Evolutionary conservation across 23 tunicate species (phyloP), one percentile per base, ranked within the genome.

Genomic region (Aplidium turbinatum): DNA sequence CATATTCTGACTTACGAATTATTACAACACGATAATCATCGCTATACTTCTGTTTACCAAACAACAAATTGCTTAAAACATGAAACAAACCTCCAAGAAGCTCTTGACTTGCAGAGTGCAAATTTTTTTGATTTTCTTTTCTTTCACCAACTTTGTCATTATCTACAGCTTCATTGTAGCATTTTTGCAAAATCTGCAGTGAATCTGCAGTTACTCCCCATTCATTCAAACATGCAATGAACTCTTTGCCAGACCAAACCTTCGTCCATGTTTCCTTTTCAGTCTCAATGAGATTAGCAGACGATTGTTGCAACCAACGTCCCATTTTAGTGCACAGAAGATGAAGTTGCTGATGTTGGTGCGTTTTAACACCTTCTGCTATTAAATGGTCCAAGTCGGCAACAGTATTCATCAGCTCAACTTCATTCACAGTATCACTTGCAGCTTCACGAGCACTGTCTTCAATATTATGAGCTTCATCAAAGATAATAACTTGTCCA

Each of bases 401-500:
- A 0, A 87, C 64, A 20, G 91, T 78, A 68, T 73, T 84, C 21
- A 75, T 63, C 20, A 91, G 58, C 2, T 82, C 78, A 18, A 29
- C 27, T 58, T 91, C 91, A 66, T 16, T 65, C 38, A 84, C 36
- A 1, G 91, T 73, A 45, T 60, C 79, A 52, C 97, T 84, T 36
- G 93, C 91, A 33, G 97, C 86, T 56, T 79, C 82, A 4, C 97
- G 31, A 0, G 92, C 61, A 58, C 79, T 78, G 58, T 91, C 97
- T 84, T 91, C 97, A 11, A 91, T 79, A 46, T 91, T 91, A 71
- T 91, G 97, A 24, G 87, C 97, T 61, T 91, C 97, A 73, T 91
- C 97, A 24, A 91, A 45, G 2, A 91, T 91, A 11, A 91, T 57
- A 27, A 91, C 47, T 34, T 91, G 85, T 35, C 58, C 76, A 18